A percentile compares a stretch with the other conserved stretches of the same genome.
Conservation (phyloP, 2,113 vertebrate genomes). For the Elanus axillaris region DNA sequence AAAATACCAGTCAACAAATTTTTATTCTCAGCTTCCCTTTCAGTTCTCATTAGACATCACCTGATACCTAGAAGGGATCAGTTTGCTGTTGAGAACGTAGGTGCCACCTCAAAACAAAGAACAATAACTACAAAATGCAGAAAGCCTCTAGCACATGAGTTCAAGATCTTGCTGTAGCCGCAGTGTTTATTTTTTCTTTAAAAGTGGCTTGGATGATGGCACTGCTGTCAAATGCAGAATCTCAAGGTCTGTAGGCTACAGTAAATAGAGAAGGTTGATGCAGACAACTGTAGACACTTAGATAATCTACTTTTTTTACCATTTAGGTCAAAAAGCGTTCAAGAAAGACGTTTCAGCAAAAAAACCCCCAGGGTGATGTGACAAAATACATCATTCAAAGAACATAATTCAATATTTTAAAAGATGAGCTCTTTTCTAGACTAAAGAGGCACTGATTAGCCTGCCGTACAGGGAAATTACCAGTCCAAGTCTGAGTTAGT, state of each 20-base stretch:
- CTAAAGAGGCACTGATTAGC: not conserved
- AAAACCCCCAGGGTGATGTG: rapidly evolving
- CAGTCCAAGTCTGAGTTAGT: not conserved
- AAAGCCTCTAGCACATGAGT: not conserved
- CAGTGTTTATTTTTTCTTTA: not conserved
- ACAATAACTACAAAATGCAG: not conserved
- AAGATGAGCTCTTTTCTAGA: not conserved
- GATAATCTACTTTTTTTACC: not conserved
- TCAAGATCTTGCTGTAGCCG: not conserved
- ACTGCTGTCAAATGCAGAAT: not conserved
- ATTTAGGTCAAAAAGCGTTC: not conserved
- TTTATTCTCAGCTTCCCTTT: not conserved
- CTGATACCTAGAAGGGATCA: not conserved
- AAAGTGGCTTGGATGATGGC: not conserved
- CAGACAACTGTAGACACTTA: not conserved
- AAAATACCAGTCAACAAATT: not conserved
- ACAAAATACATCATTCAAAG: not conserved
- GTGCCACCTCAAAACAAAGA: not conserved
- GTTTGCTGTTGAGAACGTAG: not conserved
- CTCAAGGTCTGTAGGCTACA: not conserved
- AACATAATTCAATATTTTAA: not conserved
- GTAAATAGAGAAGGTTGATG: not conserved
- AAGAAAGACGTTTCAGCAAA: not conserved
- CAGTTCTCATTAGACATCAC: not conserved
- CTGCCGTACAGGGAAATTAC: not conserved